Evolutionary conservation across 2,113 vertebrate genomes (phyloP), one percentile per base, ranked within the genome.

Genomic region (Proteles cristata): DNA sequence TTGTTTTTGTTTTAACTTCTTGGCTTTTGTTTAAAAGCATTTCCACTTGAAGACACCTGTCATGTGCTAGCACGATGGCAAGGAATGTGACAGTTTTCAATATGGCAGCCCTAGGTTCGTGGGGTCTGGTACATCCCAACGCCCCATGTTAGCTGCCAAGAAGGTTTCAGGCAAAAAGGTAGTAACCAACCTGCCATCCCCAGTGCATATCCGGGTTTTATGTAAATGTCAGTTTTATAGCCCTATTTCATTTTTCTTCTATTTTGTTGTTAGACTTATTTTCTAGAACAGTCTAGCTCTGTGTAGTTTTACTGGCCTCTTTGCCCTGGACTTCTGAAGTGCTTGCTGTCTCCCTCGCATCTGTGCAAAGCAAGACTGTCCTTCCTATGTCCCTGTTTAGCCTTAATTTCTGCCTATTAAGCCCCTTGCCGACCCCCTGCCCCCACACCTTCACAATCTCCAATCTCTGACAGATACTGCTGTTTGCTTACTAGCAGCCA

Each of bases 401-500:
- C 28, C 2, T 33, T n/a, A 14, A 31, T 43, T 33, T 74, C 26
- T 65, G 33, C 7, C 14, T 8, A 1, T 43, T 15, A 45, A 58
- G 25, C 7, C 39, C 39, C 16, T 0, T 48, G 23, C 12, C 0
- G 7, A 11, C 39, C 0, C 0, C 9, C 53, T 6, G 4, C 26
- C 4, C 1, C 43, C 25, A 31, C 43, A 77, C 74, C 43, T 9
- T 16, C 11, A 0, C 5, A 0, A 0, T 5, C 39, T 17, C 53
- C 25, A 0, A 55, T 25, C 43, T 33, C 25, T 19, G 4, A 11
- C 14, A 31, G 16, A 19, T 0, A 11, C 1, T 43, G 11, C 33
- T 53, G 48, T 69, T n/a, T 61, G 93, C 26, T 85, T 23, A 21
- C 6, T 2, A n/a, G 25, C 9, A 73, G 26, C 7, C 77, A 16